Evolutionary conservation across 2,113 vertebrate genomes (phyloP).

Genomic region (Osmerus eperlanus): DNA sequence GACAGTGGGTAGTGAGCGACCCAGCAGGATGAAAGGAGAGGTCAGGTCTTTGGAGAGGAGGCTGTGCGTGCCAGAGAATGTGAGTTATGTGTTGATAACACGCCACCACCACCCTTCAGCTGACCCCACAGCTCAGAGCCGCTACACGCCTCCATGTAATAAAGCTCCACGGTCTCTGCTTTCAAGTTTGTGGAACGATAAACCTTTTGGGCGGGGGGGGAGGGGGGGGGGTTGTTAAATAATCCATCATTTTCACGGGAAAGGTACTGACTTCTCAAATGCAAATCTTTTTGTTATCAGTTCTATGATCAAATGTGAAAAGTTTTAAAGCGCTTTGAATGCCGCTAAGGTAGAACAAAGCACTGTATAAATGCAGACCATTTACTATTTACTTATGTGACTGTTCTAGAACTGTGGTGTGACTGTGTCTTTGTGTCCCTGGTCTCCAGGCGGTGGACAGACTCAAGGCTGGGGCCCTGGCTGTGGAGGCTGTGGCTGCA

Average conservation of each 20-base stretch:
- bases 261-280: background rate
- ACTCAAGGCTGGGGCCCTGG: slow-evolving; percentile 90
- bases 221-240: background rate
- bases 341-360: too few relatives aligned
- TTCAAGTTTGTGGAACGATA: slow-evolving; percentile 18
- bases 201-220: background rate
- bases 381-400: too few relatives aligned
- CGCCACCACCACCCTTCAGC: slow-evolving; percentile 11
- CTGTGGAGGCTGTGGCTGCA: slow-evolving; percentile 93
- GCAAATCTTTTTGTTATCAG: too few relatives aligned
- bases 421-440: background rate
- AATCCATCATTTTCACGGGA: background rate
- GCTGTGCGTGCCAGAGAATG: slow-evolving; percentile 38
- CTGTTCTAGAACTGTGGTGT: slow-evolving; percentile 11
- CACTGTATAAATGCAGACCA: too few relatives aligned
- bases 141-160: slow-evolving; percentile 16
- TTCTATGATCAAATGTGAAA: too few relatives aligned
- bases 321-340: too few relatives aligned
- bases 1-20: background rate
- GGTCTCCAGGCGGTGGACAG: slow-evolving; percentile 88
- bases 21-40: slow-evolving; percentile 19
- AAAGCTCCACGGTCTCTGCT: slow-evolving; percentile 1
- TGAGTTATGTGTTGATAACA: slow-evolving; percentile 48
- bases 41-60: slow-evolving; percentile 1
- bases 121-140: slow-evolving; percentile 1